Evolutionary conservation across 2,888 invertebrate genomes (phyloP).

Genomic region (Formica aserva): DNA sequence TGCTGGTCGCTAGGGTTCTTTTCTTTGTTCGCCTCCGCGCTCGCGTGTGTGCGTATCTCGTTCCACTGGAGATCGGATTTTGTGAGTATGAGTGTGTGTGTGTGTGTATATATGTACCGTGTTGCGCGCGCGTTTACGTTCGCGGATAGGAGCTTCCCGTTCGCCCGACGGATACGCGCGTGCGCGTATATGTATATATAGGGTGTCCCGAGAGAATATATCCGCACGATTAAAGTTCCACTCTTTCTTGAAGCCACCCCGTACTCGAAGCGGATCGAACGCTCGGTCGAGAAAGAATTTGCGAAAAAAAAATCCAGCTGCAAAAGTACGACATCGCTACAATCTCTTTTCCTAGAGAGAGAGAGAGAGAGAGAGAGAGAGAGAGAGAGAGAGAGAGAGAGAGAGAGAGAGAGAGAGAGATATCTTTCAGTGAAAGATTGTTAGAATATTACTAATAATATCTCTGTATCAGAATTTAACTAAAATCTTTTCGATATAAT

Average conservation of each 20-base stretch:
- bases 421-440: background rate
- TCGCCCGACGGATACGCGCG: constrained; percentile 51
- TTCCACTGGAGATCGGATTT: background rate
- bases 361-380: no score
- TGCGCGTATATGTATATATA: constrained; percentile 34
- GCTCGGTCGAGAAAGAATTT: background rate
- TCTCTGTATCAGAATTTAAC: background rate
- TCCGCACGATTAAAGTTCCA: background rate
- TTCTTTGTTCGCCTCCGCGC: constrained; percentile 71
- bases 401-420: no score
- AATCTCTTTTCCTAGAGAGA: background rate
- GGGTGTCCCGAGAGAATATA: constrained; percentile 19
- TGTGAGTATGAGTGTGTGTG: background rate
- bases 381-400: no score
- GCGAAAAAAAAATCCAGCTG: background rate
- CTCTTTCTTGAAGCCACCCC: background rate
- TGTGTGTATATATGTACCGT: background rate
- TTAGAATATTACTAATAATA: background rate
- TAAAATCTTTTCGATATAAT: background rate
- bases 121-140: constrained; percentile 53
- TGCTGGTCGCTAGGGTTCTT: constrained; percentile 82
- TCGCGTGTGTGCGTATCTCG: constrained; percentile 11
- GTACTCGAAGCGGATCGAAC: background rate
- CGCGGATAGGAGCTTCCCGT: constrained; percentile 50
- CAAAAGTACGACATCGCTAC: no score